These are phyloP conservation scores for Strix uralensis DNA, from an alignment of 2,113 vertebrate genomes.

Conservation along the genomic window DNA sequence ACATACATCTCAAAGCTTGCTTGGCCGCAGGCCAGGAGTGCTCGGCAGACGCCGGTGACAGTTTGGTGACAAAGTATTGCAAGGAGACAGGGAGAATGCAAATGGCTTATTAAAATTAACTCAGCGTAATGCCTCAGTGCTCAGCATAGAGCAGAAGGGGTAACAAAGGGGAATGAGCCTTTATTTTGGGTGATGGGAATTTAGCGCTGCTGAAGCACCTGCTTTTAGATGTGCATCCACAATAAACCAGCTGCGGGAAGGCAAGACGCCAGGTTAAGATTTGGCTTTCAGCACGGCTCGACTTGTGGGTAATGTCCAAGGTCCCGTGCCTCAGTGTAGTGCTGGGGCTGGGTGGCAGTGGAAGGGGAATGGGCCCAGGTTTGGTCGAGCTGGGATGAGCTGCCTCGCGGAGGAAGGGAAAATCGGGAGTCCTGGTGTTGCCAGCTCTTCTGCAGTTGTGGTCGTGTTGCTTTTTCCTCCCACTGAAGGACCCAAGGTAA, in stretches of 20 bases:
- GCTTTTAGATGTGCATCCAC: background rate
- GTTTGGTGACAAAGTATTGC: background rate
- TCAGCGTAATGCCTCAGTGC: rapidly evolving
- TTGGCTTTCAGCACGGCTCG: background rate
- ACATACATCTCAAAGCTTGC: rapidly evolving
- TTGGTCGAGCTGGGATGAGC: background rate
- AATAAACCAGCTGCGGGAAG: background rate
- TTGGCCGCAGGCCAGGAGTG: background rate
- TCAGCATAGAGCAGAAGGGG: background rate
- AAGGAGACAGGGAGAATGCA: background rate
- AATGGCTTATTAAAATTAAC: background rate
- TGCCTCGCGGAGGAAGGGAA: background rate
- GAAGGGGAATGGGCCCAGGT: rapidly evolving
- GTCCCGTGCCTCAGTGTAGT: rapidly evolving
- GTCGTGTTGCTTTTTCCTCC: background rate
- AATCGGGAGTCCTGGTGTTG: background rate
- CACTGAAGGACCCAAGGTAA: background rate
- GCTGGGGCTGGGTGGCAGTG: background rate
- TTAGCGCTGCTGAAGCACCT: background rate
- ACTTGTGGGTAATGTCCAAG: background rate
- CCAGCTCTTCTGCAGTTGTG: background rate
- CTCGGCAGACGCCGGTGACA: background rate
- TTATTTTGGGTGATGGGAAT: background rate
- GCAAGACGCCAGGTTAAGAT: background rate
- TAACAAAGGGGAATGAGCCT: background rate